phyloP scores from a whole-genome alignment of 2,113 vertebrate genomes.

The Grammomys dolichurus region DNA sequence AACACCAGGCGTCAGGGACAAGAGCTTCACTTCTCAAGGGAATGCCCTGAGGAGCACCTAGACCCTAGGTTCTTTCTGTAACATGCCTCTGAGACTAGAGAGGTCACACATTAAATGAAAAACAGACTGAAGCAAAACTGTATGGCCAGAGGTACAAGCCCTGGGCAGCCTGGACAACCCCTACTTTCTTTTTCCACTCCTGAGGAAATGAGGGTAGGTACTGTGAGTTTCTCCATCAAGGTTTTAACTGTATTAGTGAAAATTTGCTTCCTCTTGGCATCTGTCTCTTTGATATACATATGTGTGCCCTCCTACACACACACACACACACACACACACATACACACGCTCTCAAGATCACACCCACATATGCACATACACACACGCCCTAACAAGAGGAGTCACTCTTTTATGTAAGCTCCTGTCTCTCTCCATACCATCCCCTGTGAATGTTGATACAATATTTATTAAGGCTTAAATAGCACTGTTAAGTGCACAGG shows the following conservation, averaged over 20 bases:
- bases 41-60: background rate
- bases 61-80: background rate
- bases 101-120: background rate
- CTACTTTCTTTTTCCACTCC: background rate
- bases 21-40: background rate
- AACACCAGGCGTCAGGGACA: too few species aligned
- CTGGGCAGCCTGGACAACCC: background rate
- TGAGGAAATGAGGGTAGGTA: background rate
- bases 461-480: constrained; percentile 83
- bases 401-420: constrained; percentile 34
- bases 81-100: background rate
- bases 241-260: background rate
- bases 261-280: constrained; percentile 45
- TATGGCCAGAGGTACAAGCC: background rate
- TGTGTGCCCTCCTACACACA: background rate
- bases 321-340: constrained; percentile 1
- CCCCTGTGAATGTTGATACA: constrained; percentile 69
- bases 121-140: background rate
- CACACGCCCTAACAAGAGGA: constrained; percentile 44
- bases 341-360: background rate
- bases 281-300: constrained; percentile 40
- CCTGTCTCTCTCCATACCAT: constrained; percentile 48
- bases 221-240: background rate
- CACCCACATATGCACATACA: background rate
- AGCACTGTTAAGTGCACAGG: constrained; percentile 78